phyloP scores from a whole-genome alignment of 2,113 vertebrate species.

The Ornithorhynchus anatinus region DNA sequence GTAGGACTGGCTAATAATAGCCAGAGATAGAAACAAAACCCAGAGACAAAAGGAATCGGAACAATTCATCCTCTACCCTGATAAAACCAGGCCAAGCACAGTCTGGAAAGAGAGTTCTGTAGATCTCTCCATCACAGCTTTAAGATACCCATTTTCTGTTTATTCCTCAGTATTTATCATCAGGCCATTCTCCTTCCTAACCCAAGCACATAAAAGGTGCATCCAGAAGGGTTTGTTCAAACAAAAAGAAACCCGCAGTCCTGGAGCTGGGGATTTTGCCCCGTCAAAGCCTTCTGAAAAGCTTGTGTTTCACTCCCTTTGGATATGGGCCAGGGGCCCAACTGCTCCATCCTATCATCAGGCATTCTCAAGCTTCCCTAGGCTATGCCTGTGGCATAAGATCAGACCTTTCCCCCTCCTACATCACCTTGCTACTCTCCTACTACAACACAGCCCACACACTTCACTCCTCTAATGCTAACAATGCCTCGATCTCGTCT shows the following conservation, averaged over 20 bases:
- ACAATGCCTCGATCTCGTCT: no score
- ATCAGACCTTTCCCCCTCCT: no score
- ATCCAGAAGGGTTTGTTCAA: slow-evolving; percentile 48
- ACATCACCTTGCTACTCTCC: no score
- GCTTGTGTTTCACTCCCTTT: slow-evolving; percentile 15
- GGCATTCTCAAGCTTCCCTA: no score
- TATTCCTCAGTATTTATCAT: slow-evolving; percentile 29
- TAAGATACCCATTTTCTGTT: no score
- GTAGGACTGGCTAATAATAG: background rate
- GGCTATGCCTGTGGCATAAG: no score
- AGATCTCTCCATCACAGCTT: no score
- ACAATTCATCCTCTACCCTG: background rate
- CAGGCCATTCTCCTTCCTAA: slow-evolving; percentile 51
- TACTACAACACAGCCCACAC: no score
- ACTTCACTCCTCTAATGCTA: no score
- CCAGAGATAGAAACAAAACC: slow-evolving; percentile 19
- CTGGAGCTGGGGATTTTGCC: slow-evolving; percentile 46
- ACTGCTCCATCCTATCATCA: background rate
- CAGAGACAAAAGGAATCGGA: background rate
- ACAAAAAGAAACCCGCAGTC: slow-evolving; percentile 48
- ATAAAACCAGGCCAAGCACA: slow-evolving; percentile 43
- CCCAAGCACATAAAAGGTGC: slow-evolving; percentile 50
- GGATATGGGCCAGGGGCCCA: background rate
- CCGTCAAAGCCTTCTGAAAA: background rate
- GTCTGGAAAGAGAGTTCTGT: no score